Percentiles rank a stretch among this genome's conserved stretches.
These are phyloP conservation scores for Tragelaphus buxtoni DNA, from an alignment of 2,113 vertebrate genomes.

Conservation along the genomic window DNA sequence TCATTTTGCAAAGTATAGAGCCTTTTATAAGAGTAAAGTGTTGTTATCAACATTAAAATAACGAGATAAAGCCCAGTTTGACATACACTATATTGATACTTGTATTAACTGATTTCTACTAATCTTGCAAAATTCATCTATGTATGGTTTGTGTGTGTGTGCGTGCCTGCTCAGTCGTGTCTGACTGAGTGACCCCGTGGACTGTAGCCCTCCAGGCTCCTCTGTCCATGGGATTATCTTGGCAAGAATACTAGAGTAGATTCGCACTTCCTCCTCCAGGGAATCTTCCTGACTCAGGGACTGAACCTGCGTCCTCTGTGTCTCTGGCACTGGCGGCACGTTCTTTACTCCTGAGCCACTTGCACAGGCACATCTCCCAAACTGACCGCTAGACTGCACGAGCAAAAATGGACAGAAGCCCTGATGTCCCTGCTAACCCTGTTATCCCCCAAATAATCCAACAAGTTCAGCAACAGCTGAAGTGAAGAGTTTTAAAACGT, in stretches of 20 bases:
- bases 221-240: background rate
- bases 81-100: background rate
- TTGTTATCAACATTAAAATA: background rate
- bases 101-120: background rate
- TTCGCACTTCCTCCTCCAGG: background rate
- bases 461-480: background rate
- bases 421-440: background rate
- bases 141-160: background rate
- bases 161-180: background rate
- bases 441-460: background rate
- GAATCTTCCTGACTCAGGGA: background rate
- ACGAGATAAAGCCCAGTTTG: background rate
- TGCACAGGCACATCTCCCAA: background rate
- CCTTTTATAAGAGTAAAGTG: background rate
- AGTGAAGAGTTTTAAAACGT: background rate
- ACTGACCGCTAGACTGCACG: background rate
- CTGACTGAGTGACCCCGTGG: background rate
- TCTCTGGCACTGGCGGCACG: background rate
- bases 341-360: background rate
- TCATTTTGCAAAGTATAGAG: background rate
- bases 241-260: background rate
- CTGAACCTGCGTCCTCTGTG: rapidly evolving
- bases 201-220: background rate
- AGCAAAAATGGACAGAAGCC: background rate
- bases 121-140: background rate